Base-by-base conservation (phyloP, 2,888 invertebrate species). In the Ctena decussata region DNA sequence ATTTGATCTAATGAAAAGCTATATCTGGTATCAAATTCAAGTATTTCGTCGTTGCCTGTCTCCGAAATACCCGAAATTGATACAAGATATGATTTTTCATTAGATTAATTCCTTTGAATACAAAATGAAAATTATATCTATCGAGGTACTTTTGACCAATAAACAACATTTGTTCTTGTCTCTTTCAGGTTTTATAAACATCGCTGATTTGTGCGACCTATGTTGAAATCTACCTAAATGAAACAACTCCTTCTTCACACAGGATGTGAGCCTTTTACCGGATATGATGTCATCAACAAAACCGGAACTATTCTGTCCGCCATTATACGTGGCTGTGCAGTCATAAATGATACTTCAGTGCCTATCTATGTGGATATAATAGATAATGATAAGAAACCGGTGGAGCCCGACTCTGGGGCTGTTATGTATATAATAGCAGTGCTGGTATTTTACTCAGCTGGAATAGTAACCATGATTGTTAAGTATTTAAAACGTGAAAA, bases 341-440 rank as follows among this genome's bases (percentile, higher is more conserved):
- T 78, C n/a, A 41, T 84, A n/a, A 87, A 87, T 75, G 86, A 87
- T 44, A 84, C 86, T 30, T 79, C 84, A 24, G 71, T 87, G 18
- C 86, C 86, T 24, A 73, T 87, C 12, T 87, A 84, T 60, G 79
- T 87, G 21, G 84, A 87, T 49, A 82, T 87, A 3, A 72, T 87
- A 5, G 86, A 87, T 37, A 49, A 65, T 15, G 84, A 80, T 6
- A 79, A 79, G 49, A 27, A 32, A 3, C 18, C 24, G 1, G 84
- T 72, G 6, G 88, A 91, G 24, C 84, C 89, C 0, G 94, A 94
- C 77, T 84, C 90, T 3, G 94, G 94, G 0, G 94, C 94, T 3
- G 91, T 94, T 30, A 79, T 93, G 69, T 94, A 94, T 75, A 94
- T 94, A 35, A 91, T 94, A 21, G 91, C 92, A 0, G 94, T 94